These are phyloP conservation scores for Microtus richardsoni DNA, from an alignment of 2,113 vertebrate genomes.

Conservation along the genomic window DNA sequence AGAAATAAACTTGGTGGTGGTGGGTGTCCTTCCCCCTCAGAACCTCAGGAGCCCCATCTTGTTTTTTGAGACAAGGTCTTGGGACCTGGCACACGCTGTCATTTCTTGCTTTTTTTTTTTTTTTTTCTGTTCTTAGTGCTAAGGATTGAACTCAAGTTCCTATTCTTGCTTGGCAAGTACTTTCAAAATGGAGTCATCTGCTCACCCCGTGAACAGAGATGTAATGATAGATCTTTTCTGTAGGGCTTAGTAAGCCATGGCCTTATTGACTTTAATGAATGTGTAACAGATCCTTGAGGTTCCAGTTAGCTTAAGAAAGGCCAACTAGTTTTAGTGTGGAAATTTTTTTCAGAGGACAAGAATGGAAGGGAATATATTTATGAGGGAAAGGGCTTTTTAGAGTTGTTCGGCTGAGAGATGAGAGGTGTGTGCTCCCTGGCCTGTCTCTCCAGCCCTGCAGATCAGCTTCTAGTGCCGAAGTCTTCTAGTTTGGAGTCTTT, in stretches of 20 bases:
- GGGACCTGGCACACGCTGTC: not conserved
- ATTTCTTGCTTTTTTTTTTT: not conserved
- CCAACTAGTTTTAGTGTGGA: not conserved
- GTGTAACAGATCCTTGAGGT: not conserved
- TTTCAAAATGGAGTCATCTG: not conserved
- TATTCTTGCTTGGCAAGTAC: not conserved
- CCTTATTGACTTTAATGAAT: not conserved
- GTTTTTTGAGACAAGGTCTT: not conserved
- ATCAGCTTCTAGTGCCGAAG: not conserved
- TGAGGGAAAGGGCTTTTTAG: not conserved
- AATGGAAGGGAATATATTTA: not conserved
- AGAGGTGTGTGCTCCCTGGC: not conserved
- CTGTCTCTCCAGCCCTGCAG: not conserved
- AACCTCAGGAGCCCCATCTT: not conserved
- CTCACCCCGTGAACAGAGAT: not conserved
- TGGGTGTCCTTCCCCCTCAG: no score
- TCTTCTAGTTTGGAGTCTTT: not conserved
- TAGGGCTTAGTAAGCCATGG: not conserved
- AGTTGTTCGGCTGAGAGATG: not conserved
- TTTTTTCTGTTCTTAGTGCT: no score
- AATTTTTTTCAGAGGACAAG: not conserved
- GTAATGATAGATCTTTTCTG: not conserved
- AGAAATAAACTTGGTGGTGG: constrained; percentile 5
- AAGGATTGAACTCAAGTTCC: not conserved
- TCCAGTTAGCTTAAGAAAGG: not conserved